A percentile compares a stretch with the other conserved stretches of the same genome.
These are phyloP conservation scores for Crypturellus tataupa DNA, from an alignment of 2,797 vertebrate species.

Conservation along the genomic window DNA sequence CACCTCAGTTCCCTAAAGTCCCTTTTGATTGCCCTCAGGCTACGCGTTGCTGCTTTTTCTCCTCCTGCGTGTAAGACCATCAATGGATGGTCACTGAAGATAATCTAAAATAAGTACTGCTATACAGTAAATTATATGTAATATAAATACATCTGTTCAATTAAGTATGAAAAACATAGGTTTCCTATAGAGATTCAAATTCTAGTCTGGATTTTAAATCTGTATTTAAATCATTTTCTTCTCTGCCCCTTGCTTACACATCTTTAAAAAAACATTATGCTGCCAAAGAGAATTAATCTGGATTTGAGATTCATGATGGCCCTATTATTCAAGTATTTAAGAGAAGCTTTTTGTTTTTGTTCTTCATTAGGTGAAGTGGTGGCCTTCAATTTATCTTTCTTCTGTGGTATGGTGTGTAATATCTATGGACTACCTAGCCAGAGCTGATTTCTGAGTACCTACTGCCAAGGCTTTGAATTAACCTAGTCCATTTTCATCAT, in stretches of 20 bases:
- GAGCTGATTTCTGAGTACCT: neutral
- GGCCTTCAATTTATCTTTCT: conserved; percentile 26
- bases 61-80: no score
- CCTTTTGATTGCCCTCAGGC: no score
- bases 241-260: neutral
- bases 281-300: conserved; percentile 57
- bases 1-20: no score
- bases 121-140: neutral
- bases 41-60: no score
- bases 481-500: neutral
- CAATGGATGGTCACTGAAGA: neutral
- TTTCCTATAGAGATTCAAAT: neutral
- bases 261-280: conserved; percentile 17
- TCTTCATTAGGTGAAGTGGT: conserved; percentile 24
- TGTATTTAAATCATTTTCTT: conserved; percentile 6
- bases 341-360: neutral
- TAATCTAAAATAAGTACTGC: neutral
- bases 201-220: neutral
- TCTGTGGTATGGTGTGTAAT: neutral
- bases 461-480: neutral
- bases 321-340: conserved; percentile 24
- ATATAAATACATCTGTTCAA: neutral
- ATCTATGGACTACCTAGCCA: neutral
- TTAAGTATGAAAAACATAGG: neutral
- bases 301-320: conserved; percentile 29